Base-by-base conservation (phyloP, 2,888 invertebrate genomes). In the Cephus runcator region DNA sequence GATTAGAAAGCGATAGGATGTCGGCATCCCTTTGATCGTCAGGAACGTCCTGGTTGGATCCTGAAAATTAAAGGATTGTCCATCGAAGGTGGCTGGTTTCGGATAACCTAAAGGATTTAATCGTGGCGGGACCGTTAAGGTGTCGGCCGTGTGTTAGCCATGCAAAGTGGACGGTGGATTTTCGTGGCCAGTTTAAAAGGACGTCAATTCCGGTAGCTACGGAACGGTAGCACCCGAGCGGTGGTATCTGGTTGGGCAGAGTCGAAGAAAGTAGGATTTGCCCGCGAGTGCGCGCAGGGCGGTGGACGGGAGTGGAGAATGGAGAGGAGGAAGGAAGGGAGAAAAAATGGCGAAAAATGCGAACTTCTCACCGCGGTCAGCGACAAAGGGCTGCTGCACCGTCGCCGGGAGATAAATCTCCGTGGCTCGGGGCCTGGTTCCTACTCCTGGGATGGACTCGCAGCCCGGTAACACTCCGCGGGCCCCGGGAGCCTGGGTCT, bases 281-380 rank as follows among this genome's bases (percentile, higher is more conserved):
- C 23, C 2, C 56, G 56, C 56, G 9, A 23, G 56, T 6, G 56
- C 23, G 9, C 23, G 56, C 0, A 56, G 9, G 56, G 56, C 56
- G 56, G 9, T 23, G 23, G 56, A 56, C 23, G 56, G 9, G 23
- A 23, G 56, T 2, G 56, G 6, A 78, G 75, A 76, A 76, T 75
- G 73, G 79, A 81, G 81, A 73, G 75, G 79, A 81, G 81, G 79
- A 81, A 81, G 69, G 34, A 76, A 76, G 30, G 34, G 73, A 69
- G 76, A 88, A 88, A 88, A 89, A 89, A 89, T 89, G 86, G 86
- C 85, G 88, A 90, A 90, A 91, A 90, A 90, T 90, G 90, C 88
- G 86, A 86, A 91, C 85, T 91, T 90, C 90, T 90, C 91, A 88
- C 91, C 89, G 91, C 81, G 81, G 88, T 80, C 81, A 83, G 86